Evolutionary conservation across 2,797 vertebrate genomes (phyloP).

Genomic region (Sandelia bainsii): DNA sequence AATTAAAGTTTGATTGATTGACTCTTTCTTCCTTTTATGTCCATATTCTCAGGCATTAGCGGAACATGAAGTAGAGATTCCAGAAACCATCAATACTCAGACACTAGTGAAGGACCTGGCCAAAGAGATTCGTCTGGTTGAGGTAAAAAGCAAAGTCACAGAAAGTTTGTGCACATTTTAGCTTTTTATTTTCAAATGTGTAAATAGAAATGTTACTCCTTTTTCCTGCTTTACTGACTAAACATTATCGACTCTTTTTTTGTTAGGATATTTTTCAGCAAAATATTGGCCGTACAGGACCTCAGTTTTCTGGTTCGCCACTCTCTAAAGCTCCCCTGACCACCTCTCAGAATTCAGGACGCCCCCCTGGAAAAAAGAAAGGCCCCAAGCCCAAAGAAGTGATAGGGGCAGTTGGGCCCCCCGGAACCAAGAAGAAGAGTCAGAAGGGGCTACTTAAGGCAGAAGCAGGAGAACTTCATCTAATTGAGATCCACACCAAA

Average conservation of each 20-base stretch:
- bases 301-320: conserved; percentile 86
- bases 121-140: conserved; percentile 93
- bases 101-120: conserved; percentile 93
- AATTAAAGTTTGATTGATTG: neutral
- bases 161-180: neutral
- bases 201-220: neutral
- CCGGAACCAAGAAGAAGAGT: conserved; percentile 85
- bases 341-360: conserved; percentile 82
- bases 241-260: conserved; percentile 33
- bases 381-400: conserved; percentile 87
- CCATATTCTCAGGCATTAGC: conserved; percentile 83
- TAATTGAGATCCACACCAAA: conserved; percentile 89
- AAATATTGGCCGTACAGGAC: conserved; percentile 89
- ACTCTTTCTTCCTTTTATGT: conserved; percentile 14
- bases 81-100: conserved; percentile 91
- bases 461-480: conserved; percentile 86
- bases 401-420: conserved; percentile 65
- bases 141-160: conserved; percentile 80
- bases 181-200: neutral
- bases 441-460: conserved; percentile 85
- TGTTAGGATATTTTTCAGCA: conserved; percentile 93
- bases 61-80: conserved; percentile 94
- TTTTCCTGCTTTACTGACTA: neutral
- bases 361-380: conserved; percentile 90
- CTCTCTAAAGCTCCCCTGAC: conserved; percentile 82